Evolutionary conservation across 2,888 invertebrate genomes (phyloP).

Genomic region (Aradus depressus): DNA sequence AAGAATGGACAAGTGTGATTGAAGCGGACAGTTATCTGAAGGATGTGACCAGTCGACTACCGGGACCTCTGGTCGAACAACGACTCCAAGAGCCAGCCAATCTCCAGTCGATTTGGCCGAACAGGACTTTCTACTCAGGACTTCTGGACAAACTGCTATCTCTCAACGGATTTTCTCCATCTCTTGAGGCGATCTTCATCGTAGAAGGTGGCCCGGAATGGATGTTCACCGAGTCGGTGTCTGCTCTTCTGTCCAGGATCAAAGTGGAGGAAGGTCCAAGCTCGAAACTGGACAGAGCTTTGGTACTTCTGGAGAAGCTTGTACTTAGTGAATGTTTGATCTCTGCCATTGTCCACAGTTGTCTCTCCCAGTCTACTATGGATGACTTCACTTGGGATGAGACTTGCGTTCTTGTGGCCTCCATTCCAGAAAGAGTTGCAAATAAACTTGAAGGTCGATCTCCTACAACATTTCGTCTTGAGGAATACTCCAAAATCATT

Average conservation of each 20-base stretch:
- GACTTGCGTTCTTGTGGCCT: constrained; percentile 40
- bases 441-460: constrained; percentile 49
- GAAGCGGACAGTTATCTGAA: constrained; percentile 33
- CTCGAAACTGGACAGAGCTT: constrained; percentile 36
- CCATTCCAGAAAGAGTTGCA: constrained; percentile 58
- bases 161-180: constrained; percentile 33
- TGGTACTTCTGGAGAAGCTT: constrained; percentile 41
- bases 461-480: constrained; percentile 46
- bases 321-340: constrained; percentile 48
- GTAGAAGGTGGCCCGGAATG: constrained; percentile 41
- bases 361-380: constrained; percentile 5
- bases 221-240: constrained; percentile 40
- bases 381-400: constrained; percentile 6
- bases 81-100: constrained; percentile 38
- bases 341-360: constrained; percentile 40
- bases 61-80: constrained; percentile 54
- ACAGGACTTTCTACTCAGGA: constrained; percentile 15
- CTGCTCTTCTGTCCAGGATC: constrained; percentile 41
- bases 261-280: constrained; percentile 37
- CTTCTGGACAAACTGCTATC: constrained; percentile 14
- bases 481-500: constrained; percentile 47
- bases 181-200: constrained; percentile 41
- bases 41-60: constrained; percentile 38
- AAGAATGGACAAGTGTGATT: constrained; percentile 5
- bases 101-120: constrained; percentile 5